Evolutionary conservation across 1,140 invertebrate species (phyloP), one percentile per base, ranked within the genome.

Genomic region (Apis laboriosa): DNA sequence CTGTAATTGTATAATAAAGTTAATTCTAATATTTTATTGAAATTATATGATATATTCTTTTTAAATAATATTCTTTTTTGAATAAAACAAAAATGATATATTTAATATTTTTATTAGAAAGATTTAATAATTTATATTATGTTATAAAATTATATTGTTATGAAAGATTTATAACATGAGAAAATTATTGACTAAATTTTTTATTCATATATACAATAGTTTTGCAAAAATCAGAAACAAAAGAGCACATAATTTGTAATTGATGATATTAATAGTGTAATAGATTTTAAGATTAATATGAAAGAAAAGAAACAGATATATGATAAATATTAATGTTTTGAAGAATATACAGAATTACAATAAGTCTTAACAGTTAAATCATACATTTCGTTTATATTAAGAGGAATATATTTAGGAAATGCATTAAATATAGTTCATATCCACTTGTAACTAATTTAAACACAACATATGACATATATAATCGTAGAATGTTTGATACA

Each of bases 351-450:
- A 13, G 55, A 67, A 8, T 49, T 21, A 19, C 17, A 67, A 51
- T 17, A 19, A 24, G 9, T 89, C 51, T 92, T 91, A 5, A 67
- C 76, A 34, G 86, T 90, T 19, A 94, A 81, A 79, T 93, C 89
- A 49, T 92, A 94, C 24, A 92, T 82, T 28, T 89, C 82, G 88
- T 94, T 94, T 34, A 94, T 94, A 78, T 94, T 94, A 9, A 94
- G 89, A 67, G 92, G 0, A 24, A 24, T 24, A 24, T 90, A 67
- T 93, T 91, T 13, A 94, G 79, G 61, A 94, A 94, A 72, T 94
- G 94, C 24, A 89, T 90, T 15, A 94, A 81, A 81, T 94, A 92
- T 1, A 93, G 92, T 49, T 94, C 93, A 77, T 94, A 94, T 8
- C 94, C 94, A 68, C 90, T 93, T 2, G 82, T 92, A 2, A 92